Evolutionary conservation across 2,113 vertebrate genomes (phyloP), one percentile per base, ranked within the genome.

Genomic region (Strix aluco): DNA sequence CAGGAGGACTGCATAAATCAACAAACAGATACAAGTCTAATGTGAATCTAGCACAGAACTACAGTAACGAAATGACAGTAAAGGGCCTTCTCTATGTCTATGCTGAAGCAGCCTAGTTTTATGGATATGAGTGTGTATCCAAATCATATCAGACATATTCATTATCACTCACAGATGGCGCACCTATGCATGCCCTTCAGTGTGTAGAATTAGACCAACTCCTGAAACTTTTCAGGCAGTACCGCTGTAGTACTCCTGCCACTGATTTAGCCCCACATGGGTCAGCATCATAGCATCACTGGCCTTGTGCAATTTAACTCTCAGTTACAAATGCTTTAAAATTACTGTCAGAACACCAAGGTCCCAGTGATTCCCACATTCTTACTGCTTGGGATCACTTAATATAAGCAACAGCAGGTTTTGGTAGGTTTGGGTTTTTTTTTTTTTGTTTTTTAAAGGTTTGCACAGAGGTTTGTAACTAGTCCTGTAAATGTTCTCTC

Each of bases 91-190:
- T 26, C 20, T 21, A 12, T 2, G 5, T 6, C 63, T 44, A 4
- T 3, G 2, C 11, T 26, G 29, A 71, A 67, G 16, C 65, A 86
- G 26, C 2, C 36, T 20, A 15, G 44, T 25, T 72, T 46, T n/a
- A 42, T 5, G 9, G 22, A 46, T 13, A 73, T 4, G 2, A 69
- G 16, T 0, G 5, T 5, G 18, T 30, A 40, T 11, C 44, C 36
- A 63, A 32, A 38, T 34, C 2, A 1, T 4, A 42, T 5, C 30
- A 42, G 82, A 44, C 14, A 14, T 18, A 13, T 3, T 42, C 21
- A 14, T 4, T 59, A 44, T 15, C 55, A 66, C 65, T 61, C 32
- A 59, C 0, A 77, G 40, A 29, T 58, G 47, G 42, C 6, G 3
- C 34, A 96, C 47, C 36, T 66, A 40, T 6, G 2, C 51, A 18